Percentiles rank a stretch among this genome's conserved stretches.
Conservation (phyloP, 2,888 invertebrate genomes). For the Synergus itoensis region DNA sequence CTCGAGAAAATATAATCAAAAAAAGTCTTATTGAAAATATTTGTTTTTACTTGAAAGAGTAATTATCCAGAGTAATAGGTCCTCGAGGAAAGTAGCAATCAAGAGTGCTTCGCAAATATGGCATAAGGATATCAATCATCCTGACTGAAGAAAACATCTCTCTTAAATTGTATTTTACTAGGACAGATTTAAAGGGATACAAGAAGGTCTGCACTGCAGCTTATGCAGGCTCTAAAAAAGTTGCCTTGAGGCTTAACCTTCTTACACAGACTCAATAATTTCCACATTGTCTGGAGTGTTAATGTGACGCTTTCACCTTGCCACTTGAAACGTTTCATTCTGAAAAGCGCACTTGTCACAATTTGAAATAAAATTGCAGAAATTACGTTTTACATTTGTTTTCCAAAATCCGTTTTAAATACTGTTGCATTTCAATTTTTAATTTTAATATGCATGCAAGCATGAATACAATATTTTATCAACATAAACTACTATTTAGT, state of each 20-base stretch:
- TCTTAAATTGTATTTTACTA: neutral
- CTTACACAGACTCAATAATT: constrained; percentile 15
- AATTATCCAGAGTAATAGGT: constrained; percentile 14
- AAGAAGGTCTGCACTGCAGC: neutral
- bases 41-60: neutral
- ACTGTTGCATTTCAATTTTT: too few relatives aligned
- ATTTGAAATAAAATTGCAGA: neutral
- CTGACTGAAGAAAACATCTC: neutral
- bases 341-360: neutral
- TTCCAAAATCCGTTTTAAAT: too few relatives aligned
- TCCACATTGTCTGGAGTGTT: constrained; percentile 17
- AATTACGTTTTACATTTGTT: neutral
- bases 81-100: neutral
- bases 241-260: constrained; percentile 23
- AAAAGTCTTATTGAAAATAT: neutral
- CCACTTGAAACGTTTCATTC: constrained; percentile 3
- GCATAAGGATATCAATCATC: neutral
- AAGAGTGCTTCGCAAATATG: constrained; percentile 7
- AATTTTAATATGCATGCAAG: too few relatives aligned
- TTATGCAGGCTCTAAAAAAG: neutral
- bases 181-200: neutral
- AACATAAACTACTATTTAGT: too few relatives aligned
- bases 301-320: constrained; percentile 28
- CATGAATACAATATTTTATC: too few relatives aligned
- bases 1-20: neutral